phyloP scores from a whole-genome alignment of 2,113 vertebrate genomes.

The Athene cunicularia region DNA sequence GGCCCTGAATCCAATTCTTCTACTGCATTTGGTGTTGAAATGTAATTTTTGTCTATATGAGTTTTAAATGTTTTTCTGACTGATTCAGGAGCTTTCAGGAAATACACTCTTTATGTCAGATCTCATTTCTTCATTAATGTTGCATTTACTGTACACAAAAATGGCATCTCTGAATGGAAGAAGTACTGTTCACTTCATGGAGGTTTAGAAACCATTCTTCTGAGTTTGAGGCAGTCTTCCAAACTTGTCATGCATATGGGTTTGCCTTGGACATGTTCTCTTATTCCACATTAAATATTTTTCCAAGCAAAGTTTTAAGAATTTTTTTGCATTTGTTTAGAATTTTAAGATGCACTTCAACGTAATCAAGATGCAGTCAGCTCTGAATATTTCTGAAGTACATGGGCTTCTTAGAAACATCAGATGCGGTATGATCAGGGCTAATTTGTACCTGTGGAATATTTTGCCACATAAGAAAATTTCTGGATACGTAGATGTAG shows the following conservation, averaged over 20 bases:
- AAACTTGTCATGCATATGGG: background rate
- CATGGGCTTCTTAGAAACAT: background rate
- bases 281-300: background rate
- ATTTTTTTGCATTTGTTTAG: background rate
- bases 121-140: background rate
- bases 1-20: background rate
- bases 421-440: background rate
- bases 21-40: background rate
- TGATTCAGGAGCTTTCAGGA: background rate
- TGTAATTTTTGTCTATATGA: background rate
- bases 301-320: background rate
- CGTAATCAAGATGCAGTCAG: background rate
- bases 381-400: background rate
- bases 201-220: background rate
- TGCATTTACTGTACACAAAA: background rate
- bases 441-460: background rate
- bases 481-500: background rate
- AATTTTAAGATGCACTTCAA: background rate
- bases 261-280: background rate
- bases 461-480: background rate
- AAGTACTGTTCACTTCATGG: background rate
- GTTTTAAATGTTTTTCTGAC: background rate
- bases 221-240: background rate
- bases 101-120: background rate
- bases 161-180: background rate